Percentiles rank a stretch among this genome's conserved stretches.
These are phyloP conservation scores for Atherinosoma microstoma DNA, from an alignment of 2,797 vertebrate genomes.

Conservation along the genomic window DNA sequence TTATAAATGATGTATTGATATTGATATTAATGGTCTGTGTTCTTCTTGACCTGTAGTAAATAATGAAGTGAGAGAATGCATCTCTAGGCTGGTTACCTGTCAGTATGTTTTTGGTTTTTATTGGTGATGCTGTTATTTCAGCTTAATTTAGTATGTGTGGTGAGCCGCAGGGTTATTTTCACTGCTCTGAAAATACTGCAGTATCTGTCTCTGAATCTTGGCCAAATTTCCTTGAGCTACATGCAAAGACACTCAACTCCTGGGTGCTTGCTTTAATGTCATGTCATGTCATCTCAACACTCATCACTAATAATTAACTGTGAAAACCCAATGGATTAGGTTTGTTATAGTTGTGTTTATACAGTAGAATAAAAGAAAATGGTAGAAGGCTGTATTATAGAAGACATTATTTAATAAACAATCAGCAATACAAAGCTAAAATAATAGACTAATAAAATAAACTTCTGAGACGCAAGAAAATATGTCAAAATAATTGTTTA, in stretches of 20 bases:
- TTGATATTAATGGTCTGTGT: slow-evolving; percentile 15
- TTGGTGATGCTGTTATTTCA: slow-evolving; percentile 45
- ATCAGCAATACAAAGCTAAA: neutral
- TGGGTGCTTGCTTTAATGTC: slow-evolving; percentile 13
- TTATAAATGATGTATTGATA: slow-evolving; percentile 33
- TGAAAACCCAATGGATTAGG: neutral
- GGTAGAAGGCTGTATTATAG: neutral
- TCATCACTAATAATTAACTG: neutral
- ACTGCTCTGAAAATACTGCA: slow-evolving; percentile 3
- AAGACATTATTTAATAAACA: neutral
- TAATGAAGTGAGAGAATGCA: slow-evolving; percentile 45
- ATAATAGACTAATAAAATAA: neutral
- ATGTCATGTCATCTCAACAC: slow-evolving; percentile 6
- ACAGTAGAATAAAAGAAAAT: neutral
- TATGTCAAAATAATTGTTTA: neutral
- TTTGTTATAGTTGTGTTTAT: neutral
- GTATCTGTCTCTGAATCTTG: slow-evolving; percentile 24
- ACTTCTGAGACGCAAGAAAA: neutral
- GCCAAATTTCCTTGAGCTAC: slow-evolving; percentile 27
- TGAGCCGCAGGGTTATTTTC: slow-evolving; percentile 10
- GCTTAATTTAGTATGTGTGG: slow-evolving; percentile 47
- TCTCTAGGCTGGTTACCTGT: slow-evolving; percentile 47
- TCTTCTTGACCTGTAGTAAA: slow-evolving; percentile 46
- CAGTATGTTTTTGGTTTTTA: slow-evolving; percentile 42
- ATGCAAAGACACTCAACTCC: slow-evolving; percentile 23